Base-by-base conservation (phyloP, 1,140 invertebrate genomes). In the Euwallacea similis region DNA sequence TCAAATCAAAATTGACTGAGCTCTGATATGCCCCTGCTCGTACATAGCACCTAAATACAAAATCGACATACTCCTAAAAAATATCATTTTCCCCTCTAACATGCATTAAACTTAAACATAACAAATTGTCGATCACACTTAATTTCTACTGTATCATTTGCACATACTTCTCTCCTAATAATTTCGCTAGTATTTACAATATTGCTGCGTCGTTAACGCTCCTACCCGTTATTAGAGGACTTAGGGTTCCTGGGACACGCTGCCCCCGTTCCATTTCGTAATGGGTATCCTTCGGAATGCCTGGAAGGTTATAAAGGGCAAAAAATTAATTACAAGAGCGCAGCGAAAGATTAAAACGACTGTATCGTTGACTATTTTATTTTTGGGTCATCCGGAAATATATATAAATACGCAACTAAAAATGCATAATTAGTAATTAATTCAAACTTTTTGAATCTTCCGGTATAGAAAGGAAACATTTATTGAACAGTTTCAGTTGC, bases 241-340 rank as follows among this genome's bases (percentile, higher is more conserved):
- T 91, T 79, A 93, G 83, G 33, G 91, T 88, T 75, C 91, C 91
- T 68, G 90, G 86, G 72, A 90, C 89, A 74, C 89, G 89, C 76
- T 89, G 88, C 43, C 86, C 86, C 73, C 87, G 86, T 83, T 93
- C 91, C 75, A 91, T 85, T 81, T 93, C 91, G 77, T 92, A 92
- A 78, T 91, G 89, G 73, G 92, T 86, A 78, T 92, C 91, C 77
- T 91, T 82, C 43, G 90, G 89, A 74, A 88, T 85, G 79, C 87
- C 88, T 89, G 77, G 55, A 80, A 84, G 60, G 59, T 43, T 41
- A 60, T 4, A 33, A 33, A 33, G 21, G 21, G 21, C 4, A 33
- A 33, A 1, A 33, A 33, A 33, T 33, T 4, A 33, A 33, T 33
- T 33, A 4, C 21, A 33, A 33, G 21, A 33, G 21, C 21, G 1